Evolutionary conservation across 2,113 vertebrate species (phyloP).

Genomic region (Alethe diademata): DNA sequence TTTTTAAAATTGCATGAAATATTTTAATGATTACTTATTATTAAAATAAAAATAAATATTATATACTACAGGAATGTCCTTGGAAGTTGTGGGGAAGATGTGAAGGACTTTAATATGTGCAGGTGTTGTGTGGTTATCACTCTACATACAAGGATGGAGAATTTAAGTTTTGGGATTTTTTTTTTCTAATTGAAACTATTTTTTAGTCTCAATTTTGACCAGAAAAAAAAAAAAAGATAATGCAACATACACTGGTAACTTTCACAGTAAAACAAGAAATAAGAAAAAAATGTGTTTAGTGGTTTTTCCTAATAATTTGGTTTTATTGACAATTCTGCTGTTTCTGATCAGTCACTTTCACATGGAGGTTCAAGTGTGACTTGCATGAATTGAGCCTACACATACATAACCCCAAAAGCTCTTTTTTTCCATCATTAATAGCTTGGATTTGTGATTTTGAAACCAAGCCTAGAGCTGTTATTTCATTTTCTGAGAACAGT

Average conservation of each 20-base stretch:
- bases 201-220: background rate
- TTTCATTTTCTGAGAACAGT: background rate
- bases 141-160: background rate
- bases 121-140: background rate
- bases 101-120: background rate
- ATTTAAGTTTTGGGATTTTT: rapidly evolving
- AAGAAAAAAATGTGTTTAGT: background rate
- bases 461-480: background rate
- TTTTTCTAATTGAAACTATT: background rate
- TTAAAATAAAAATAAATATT: background rate
- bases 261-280: background rate
- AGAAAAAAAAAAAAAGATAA: background rate
- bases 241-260: background rate
- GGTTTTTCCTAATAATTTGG: background rate
- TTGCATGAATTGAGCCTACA: background rate
- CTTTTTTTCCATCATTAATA: background rate
- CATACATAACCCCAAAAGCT: background rate
- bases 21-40: background rate
- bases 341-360: background rate
- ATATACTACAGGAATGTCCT: rapidly evolving
- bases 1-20: background rate
- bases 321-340: background rate
- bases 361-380: background rate
- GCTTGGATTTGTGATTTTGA: background rate
- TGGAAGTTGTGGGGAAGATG: background rate